Conservation (phyloP, 2,113 vertebrate species). For the Prunella fulvescens region DNA sequence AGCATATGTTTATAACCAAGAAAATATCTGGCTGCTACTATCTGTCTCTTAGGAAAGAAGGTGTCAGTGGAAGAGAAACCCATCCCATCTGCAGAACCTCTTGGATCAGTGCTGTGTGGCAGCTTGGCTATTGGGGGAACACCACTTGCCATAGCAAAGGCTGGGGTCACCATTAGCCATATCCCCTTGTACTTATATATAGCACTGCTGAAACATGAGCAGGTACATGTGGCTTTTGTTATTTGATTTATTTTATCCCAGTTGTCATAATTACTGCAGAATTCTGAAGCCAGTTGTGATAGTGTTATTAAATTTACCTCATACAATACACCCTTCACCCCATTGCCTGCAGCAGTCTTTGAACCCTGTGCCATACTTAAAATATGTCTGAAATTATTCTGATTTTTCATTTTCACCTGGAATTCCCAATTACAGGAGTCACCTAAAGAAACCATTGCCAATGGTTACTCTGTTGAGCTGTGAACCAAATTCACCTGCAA, state of each 20-base stretch:
- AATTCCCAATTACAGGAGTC: conserved; percentile 11
- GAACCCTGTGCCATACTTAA: background rate
- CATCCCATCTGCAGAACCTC: conserved; percentile 62
- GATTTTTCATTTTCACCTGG: background rate
- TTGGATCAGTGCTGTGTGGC: conserved; percentile 66
- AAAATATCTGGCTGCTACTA: background rate
- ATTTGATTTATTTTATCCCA: background rate
- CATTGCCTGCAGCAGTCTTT: background rate
- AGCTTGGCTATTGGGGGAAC: conserved; percentile 77
- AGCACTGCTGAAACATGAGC: conserved; percentile 62
- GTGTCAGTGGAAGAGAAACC: conserved; percentile 51
- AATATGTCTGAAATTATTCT: background rate
- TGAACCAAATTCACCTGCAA: conserved; percentile 81
- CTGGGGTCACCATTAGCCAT: conserved; percentile 60
- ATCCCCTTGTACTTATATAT: conserved; percentile 76
- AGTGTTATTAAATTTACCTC: background rate
- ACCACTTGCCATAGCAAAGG: conserved; percentile 80
- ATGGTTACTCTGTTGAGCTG: conserved; percentile 83
- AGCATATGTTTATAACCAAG: background rate
- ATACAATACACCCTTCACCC: background rate
- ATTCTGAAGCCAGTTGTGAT: background rate
- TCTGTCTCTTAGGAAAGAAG: conserved; percentile 73
- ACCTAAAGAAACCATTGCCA: conserved; percentile 58
- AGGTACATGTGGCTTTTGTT: conserved; percentile 38
- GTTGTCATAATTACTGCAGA: background rate